Evolutionary conservation across 2,113 vertebrate genomes (phyloP), one percentile per base, ranked within the genome.

Genomic region (Alligator mississippiensis): DNA sequence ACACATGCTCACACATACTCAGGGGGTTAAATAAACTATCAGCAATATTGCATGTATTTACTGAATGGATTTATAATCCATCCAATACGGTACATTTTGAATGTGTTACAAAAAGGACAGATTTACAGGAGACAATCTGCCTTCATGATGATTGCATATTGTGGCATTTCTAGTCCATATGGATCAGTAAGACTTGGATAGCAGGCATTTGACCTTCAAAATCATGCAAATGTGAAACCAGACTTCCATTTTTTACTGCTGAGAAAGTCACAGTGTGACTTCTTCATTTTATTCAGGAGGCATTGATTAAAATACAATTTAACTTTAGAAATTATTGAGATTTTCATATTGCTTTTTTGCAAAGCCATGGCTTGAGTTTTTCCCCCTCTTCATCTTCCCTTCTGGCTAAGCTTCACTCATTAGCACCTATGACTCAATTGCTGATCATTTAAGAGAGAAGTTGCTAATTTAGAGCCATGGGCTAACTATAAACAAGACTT

Each of bases 141-240:
- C 98, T 98, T 93, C 96, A 59, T 98, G 98, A 98, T 96, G 98
- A 97, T 97, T 98, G 98, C 98, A 98, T 98, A 98, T 98, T 98
- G 98, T 98, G 98, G 98, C 98, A 98, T 98, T 98, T 98, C 97
- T 98, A 97, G 97, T 98, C 98, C 98, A 98, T 98, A 98, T 98
- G 98, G 98, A 98, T 98, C 96, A 98, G 97, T 93, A 97, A 98
- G 98, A 98, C 97, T 98, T 98, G 97, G 98, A 98, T 97, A 97
- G 98, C 97, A 98, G 98, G 98, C 98, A 95, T 98, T 98, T 98
- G 98, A 98, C 98, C 98, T 98, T 98, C 98, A 98, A 98, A 98
- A 98, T 97, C 98, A 97, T 97, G 97, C 98, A 98, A 98, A 98
- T 98, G 96, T 94, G 97, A 96, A 97, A 97, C 93, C 97, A 98